Base-by-base conservation (phyloP, 2,888 invertebrate species). In the Callyntrura sp. region DNA sequence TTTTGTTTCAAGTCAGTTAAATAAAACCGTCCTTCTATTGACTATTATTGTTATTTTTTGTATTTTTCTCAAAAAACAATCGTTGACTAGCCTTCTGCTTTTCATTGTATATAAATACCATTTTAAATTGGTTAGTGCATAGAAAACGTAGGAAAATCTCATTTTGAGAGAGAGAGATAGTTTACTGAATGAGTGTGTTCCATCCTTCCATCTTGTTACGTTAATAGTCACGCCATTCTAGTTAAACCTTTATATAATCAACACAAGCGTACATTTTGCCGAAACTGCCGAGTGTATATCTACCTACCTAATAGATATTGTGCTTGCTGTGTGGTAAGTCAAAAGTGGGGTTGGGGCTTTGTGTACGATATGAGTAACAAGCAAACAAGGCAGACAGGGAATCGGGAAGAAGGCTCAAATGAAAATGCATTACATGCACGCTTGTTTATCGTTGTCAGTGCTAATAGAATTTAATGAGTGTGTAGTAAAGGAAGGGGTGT, bases 171-270 rank as follows among this genome's bases (percentile, higher is more conserved):
- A 68, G n/a, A n/a, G n/a, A n/a, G n/a, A 35, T 35, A 4, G 35
- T 35, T n/a, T 35, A 35, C n/a, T 62, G 45, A 65, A 45, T 70
- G 70, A 51, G 84, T 28, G 20, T 70, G 45, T 51, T 43, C 43
- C 28, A 70, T 70, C 81, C 70, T 51, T 43, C 43, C 28, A 70
- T 70, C 81, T 79, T 68, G 70, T 70, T 73, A 85, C 48, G 28
- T 43, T 84, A 68, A 81, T 65, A 68, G 90, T 90, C 90, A 90
- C 90, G 90, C 90, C 65, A 90, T 55, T n/a, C 76, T 25, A 35
- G n/a, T 25, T 23, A 55, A 51, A 35, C 35, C 35, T 51, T 55
- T 48, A 45, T 45, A 20, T 65, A 51, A 65, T 68, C 79, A 70
- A 79, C 55, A 70, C 55, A 48, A 55, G 55, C 55, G 28, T 28